A percentile compares a stretch with the other conserved stretches of the same genome.
Conservation (phyloP, 1,140 invertebrate species). For the Copidosoma floridanum region DNA sequence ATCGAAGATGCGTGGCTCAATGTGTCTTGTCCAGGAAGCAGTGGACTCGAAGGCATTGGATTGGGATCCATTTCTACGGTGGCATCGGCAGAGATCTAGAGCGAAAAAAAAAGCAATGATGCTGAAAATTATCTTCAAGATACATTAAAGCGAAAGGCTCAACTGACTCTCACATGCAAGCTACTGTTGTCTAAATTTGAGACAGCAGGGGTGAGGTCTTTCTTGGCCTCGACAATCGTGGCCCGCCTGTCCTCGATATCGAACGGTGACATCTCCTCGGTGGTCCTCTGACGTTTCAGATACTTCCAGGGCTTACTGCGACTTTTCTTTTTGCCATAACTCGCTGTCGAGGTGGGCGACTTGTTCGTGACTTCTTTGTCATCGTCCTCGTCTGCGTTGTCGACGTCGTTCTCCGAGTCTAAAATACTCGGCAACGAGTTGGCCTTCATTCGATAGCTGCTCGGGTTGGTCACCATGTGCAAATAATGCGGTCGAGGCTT, state of each 20-base stretch:
- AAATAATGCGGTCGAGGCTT: constrained; percentile 50
- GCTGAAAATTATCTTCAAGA: too few relatives aligned
- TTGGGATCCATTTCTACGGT: constrained; percentile 52
- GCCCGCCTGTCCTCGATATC: constrained; percentile 34
- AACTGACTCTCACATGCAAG: neutral
- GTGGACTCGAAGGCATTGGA: constrained; percentile 52
- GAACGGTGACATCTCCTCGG: constrained; percentile 50
- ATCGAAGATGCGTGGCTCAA: constrained; percentile 71
- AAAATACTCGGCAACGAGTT: constrained; percentile 76
- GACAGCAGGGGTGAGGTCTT: constrained; percentile 1
- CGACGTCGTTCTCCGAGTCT: constrained; percentile 69
- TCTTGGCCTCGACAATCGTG: neutral
- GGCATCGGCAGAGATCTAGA: constrained; percentile 39
- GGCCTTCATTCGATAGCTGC: constrained; percentile 66
- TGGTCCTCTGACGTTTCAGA: constrained; percentile 49
- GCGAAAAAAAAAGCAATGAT: constrained; percentile 16
- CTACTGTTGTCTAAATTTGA: neutral
- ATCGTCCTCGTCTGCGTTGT: constrained; percentile 57
- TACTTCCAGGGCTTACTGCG: constrained; percentile 50
- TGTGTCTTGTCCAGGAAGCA: constrained; percentile 61
- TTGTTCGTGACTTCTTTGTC: constrained; percentile 59
- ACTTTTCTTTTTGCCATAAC: constrained; percentile 48
- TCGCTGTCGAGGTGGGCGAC: constrained; percentile 62
- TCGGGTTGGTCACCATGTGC: constrained; percentile 55
- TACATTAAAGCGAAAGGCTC: too few relatives aligned